Base-by-base conservation (phyloP, 2,888 invertebrate genomes). In the Rotaria sp. region DNA sequence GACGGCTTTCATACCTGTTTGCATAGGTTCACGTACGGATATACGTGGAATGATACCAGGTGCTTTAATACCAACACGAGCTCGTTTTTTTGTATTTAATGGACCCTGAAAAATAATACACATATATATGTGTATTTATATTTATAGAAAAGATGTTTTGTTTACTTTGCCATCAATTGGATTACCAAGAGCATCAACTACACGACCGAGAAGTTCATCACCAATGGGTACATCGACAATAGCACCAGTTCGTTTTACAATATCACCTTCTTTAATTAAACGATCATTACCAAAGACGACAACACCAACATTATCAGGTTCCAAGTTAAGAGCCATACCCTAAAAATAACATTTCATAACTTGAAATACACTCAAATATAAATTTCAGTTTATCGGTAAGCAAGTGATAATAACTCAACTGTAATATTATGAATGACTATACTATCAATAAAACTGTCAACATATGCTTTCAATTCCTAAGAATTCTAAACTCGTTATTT, bases 271-370 rank as follows among this genome's bases (percentile, higher is more conserved):
- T 92, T 96, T 96, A 93, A 99, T 98, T 89, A 95, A 94, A 92
- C 95, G 97, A 93, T 99, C 98, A 92, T 99, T 98, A 95, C 98
- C 98, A 92, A 99, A 98, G 88, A 99, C 97, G 92, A 99, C 98
- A 92, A 98, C 96, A 95, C 98, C 98, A 88, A 99, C 98, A 90
- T 98, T 98, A 93, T 99, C 98, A 89, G 96, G 95, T 92, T 99
- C 98, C 95, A 99, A 96, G 93, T 99, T 99, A 92, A 99, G 94
- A 90, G 98, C 98, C 98, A 99, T 98, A 92, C 98, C 98, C 95
- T 96, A 90, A 38, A 89, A 88, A 89, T 85, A 11, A 84, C 5
- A 67, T 11, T 11, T 57, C 24, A n/a, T 1, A 7, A 57, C 57
- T 57, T 57, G 7, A 57, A 24, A n/a, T 13, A 38, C 48, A 84